These are phyloP conservation scores for Diprion similis DNA, from an alignment of 1,140 invertebrate genomes.

Conservation along the genomic window DNA sequence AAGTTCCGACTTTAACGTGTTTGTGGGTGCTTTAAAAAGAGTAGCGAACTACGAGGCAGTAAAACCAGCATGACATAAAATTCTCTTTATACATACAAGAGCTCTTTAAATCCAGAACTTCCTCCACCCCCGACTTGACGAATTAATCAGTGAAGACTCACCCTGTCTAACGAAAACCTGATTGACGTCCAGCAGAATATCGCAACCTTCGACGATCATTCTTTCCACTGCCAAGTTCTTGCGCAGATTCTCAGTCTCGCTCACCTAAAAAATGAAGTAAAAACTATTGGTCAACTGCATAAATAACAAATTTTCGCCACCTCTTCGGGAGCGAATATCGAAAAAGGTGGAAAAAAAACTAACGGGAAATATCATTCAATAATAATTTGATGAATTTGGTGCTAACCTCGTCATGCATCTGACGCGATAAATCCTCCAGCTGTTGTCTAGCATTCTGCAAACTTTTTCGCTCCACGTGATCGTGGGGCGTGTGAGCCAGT, in stretches of 20 bases:
- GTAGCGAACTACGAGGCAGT: no score
- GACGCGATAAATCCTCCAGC: conserved; percentile 86
- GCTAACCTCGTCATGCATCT: conserved; percentile 83
- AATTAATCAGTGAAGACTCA: conserved; percentile 45
- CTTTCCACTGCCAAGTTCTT: conserved; percentile 93
- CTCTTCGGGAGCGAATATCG: no score
- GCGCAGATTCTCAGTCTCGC: conserved; percentile 92
- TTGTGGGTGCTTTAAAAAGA: no score
- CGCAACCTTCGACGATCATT: conserved; percentile 95
- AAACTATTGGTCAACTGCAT: not conserved
- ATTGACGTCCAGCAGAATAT: conserved; percentile 92
- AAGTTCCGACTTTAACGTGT: no score
- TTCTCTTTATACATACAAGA: no score
- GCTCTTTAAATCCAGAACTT: conserved; percentile 4
- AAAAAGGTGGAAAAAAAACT: not conserved
- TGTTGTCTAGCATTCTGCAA: conserved; percentile 88
- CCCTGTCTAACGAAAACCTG: conserved; percentile 90
- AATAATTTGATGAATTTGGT: not conserved
- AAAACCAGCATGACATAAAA: no score
- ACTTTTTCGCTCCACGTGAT: conserved; percentile 92
- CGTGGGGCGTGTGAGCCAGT: conserved; percentile 90
- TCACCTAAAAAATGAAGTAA: conserved; percentile 72
- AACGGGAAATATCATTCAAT: not conserved
- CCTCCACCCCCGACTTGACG: not conserved
- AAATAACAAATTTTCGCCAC: not conserved